These are phyloP conservation scores for Drosophila kuntzei DNA, from an alignment of 2,888 invertebrate species.

Conservation along the genomic window DNA sequence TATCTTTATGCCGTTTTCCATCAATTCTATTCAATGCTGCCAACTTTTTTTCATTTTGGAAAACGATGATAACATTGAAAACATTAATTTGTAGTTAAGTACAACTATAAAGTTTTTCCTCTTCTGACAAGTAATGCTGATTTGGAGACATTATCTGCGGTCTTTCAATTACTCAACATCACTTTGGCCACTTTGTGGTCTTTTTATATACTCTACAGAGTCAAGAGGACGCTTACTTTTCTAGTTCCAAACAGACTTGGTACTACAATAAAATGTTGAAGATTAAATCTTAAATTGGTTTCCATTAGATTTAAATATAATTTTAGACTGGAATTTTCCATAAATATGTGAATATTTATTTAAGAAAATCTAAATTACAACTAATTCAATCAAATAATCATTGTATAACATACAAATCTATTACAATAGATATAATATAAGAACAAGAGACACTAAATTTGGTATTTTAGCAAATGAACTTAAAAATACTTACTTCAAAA, in stretches of 20 bases:
- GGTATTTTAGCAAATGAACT: neutral
- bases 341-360: too few relatives aligned
- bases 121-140: neutral
- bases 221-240: neutral
- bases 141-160: constrained; percentile 37
- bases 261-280: too few relatives aligned
- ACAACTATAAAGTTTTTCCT: constrained; percentile 10
- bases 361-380: too few relatives aligned
- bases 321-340: too few relatives aligned
- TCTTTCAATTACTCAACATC: constrained; percentile 38
- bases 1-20: constrained; percentile 46
- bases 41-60: neutral
- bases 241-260: neutral
- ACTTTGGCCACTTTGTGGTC: constrained; percentile 25
- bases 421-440: neutral
- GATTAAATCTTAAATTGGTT: too few relatives aligned
- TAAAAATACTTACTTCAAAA: neutral
- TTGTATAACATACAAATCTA: too few relatives aligned
- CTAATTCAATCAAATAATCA: too few relatives aligned
- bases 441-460: neutral
- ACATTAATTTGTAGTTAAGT: constrained; percentile 2
- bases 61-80: constrained; percentile 25
- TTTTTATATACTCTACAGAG: neutral
- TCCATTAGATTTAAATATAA: too few relatives aligned
- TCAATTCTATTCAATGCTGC: constrained; percentile 14